Evolutionary conservation across 2,113 vertebrate species (phyloP).

Genomic region (Orthochromis malagaraziensis): DNA sequence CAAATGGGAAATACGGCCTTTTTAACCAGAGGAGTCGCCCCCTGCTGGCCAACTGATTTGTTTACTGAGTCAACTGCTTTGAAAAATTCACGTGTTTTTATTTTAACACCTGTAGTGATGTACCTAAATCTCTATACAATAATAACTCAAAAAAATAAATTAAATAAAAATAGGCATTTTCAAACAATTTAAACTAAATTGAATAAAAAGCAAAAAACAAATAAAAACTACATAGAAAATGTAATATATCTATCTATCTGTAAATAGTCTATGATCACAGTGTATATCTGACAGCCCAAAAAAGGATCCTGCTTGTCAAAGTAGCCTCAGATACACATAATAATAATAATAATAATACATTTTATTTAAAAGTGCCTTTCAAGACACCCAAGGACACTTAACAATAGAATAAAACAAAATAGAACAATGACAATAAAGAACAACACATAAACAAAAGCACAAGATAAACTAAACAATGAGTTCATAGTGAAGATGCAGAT

Average conservation of each 20-base stretch:
- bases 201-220: not conserved
- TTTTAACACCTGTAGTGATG: not conserved
- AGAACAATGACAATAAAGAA: not conserved
- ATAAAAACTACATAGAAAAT: not conserved
- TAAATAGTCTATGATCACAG: too few species aligned
- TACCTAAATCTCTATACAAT: accelerated
- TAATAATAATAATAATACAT: not conserved
- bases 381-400: not conserved
- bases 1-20: accelerated
- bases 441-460: not conserved
- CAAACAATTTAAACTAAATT: not conserved
- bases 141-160: accelerated
- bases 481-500: not conserved
- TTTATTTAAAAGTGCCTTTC: not conserved
- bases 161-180: accelerated
- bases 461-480: not conserved
- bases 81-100: not conserved
- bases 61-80: not conserved
- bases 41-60: not conserved
- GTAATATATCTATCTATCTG: too few species aligned
- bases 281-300: not conserved
- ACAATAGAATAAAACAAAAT: not conserved
- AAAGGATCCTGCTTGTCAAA: not conserved
- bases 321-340: not conserved
- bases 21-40: not conserved